Base-by-base conservation (phyloP, 2,113 vertebrate genomes). In the Cyprinodon brontotheroides region DNA sequence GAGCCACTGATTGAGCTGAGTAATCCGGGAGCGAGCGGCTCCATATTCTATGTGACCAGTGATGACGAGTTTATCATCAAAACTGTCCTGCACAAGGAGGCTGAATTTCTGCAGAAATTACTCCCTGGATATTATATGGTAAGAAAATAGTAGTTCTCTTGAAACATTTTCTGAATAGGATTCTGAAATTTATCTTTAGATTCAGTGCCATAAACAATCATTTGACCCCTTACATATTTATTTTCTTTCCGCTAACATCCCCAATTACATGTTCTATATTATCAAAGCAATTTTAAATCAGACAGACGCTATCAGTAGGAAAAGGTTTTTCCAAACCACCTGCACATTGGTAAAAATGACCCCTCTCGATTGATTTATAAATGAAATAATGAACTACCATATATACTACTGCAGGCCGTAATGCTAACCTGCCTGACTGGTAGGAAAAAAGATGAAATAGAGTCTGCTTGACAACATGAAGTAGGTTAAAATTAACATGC, bases 121-220 rank as follows among this genome's bases (percentile, higher is more conserved):
- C 96, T 99, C n/a, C 98, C 98, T 0, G 98, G 98, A 53, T 99
- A 99, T 90, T 99, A 99, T 68, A 99, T 99, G 98, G 98, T 98
- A 22, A 53, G 95, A 89, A 43, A 47, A 63, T 36, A 12, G 2
- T 11, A 47, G 4, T 66, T 22, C 11, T 14, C 22, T 11, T 22
- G 3, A 65, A 10, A 29, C 4, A 13, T 13, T 38, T 72, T 4
- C 48, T 0, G 48, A 61, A 4, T 14, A 12, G n/a, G 6, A 0
- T 14, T 13, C 36, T 11, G 11, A n/a, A 29, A 61, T 63, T 68
- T 37, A 13, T 6, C 8, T 10, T 57, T n/a, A 41, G 41, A 41
- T 45, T 11, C 43, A 45, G 9, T 45, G 43, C 9, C 11, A 2
- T 45, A 11, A 45, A 45, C 9, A 45, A 45, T 8, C 11, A 11